These are phyloP conservation scores for Gymnoscopelus microlampas DNA, from an alignment of 2,797 vertebrate genomes.

Conservation along the genomic window DNA sequence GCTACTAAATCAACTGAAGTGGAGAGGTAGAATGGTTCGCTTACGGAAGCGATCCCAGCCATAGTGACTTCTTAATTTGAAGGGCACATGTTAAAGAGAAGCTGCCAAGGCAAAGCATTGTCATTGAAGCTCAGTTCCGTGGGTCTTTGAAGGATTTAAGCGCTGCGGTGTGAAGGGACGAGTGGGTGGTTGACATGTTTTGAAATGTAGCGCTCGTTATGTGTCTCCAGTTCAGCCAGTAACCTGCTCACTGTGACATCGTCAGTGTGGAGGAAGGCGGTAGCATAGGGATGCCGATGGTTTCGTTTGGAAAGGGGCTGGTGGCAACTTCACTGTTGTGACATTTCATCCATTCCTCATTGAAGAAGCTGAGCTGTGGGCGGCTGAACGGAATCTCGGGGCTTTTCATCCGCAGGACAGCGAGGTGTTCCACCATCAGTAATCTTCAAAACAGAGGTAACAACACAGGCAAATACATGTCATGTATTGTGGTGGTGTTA, in stretches of 20 bases:
- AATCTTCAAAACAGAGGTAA: slow-evolving; percentile 2
- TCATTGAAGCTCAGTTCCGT: too few species aligned
- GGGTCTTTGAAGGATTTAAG: neutral
- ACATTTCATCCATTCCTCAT: neutral
- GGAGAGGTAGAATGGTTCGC: slow-evolving; percentile 32
- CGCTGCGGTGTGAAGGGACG: too few species aligned
- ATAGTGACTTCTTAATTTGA: slow-evolving; percentile 47
- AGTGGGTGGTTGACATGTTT: slow-evolving; percentile 6
- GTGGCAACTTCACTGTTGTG: slow-evolving; percentile 46
- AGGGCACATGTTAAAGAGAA: slow-evolving; percentile 48
- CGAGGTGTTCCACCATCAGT: slow-evolving; percentile 10
- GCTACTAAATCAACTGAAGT: slow-evolving; percentile 11
- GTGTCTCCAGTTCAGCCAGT: slow-evolving; percentile 7
- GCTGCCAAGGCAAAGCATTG: too few species aligned
- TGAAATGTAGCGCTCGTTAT: slow-evolving; percentile 47
- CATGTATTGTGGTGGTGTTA: neutral
- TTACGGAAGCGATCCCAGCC: slow-evolving; percentile 52
- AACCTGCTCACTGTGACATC: neutral
- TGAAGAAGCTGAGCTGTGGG: neutral
- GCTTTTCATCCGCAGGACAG: slow-evolving; percentile 21
- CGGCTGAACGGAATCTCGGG: slow-evolving; percentile 4
- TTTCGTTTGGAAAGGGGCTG: slow-evolving; percentile 42
- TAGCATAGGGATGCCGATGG: slow-evolving; percentile 59
- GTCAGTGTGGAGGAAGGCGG: slow-evolving; percentile 21
- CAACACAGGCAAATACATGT: slow-evolving; percentile 58